phyloP scores from a whole-genome alignment of 1,140 invertebrate genomes.

The Galleria mellonella region DNA sequence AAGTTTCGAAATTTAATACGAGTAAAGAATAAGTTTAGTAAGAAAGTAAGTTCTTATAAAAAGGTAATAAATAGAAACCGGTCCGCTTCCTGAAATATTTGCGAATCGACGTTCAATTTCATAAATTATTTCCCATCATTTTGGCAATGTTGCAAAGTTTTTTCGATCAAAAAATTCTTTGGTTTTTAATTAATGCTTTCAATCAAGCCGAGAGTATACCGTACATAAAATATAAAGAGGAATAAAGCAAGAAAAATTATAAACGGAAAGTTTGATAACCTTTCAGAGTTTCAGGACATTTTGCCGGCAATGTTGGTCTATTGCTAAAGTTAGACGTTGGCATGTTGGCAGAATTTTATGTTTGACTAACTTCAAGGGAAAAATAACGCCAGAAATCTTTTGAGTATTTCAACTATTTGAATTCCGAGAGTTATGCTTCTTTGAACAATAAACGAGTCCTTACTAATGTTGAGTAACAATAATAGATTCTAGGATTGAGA shows the following conservation, averaged over 20 bases:
- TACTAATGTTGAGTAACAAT: no score
- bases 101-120: no score
- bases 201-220: background rate
- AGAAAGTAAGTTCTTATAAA: no score
- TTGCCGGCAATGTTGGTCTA: background rate
- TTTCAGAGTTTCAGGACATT: conserved; percentile 4
- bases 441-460: no score
- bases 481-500: no score
- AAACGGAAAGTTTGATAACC: conserved; percentile 4
- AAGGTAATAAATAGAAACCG: no score
- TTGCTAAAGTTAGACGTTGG: conserved; percentile 2
- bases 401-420: no score
- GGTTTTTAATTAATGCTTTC: conserved; percentile 6
- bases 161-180: conserved; percentile 3
- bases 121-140: no score
- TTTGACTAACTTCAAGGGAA: background rate
- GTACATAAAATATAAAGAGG: conserved; percentile 4
- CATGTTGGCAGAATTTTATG: background rate
- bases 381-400: no score
- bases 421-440: no score
- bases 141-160: background rate
- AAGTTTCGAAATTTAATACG: no score
- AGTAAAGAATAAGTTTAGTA: no score
- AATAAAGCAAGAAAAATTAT: conserved; percentile 4
- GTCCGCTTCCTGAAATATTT: background rate